A percentile compares a stretch with the other conserved stretches of the same genome.
These are phyloP conservation scores for Benitochromis conjunctus DNA, from an alignment of 2,113 vertebrate genomes.

Conservation along the genomic window DNA sequence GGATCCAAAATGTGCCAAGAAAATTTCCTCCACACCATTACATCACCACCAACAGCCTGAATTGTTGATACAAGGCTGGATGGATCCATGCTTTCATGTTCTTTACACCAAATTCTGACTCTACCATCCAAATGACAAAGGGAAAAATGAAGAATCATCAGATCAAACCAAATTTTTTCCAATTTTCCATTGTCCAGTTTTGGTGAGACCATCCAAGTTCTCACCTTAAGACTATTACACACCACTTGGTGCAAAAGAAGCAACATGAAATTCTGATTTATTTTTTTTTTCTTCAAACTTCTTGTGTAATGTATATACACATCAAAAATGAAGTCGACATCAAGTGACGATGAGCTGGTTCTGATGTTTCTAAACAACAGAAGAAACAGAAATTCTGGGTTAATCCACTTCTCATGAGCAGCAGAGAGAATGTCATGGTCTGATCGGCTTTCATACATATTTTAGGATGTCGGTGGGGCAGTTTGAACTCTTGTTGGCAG, in stretches of 20 bases:
- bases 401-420: background rate
- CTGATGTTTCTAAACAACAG: background rate
- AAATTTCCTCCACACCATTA: background rate
- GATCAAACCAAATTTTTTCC: background rate
- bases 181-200: background rate
- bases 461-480: background rate
- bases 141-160: background rate
- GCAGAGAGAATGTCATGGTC: background rate
- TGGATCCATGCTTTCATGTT: background rate
- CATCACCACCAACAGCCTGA: background rate
- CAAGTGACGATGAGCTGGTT: background rate
- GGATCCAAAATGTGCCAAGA: background rate
- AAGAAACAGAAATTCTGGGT: background rate
- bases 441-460: background rate
- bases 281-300: background rate
- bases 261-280: background rate
- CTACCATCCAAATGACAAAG: background rate
- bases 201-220: background rate
- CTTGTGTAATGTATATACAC: background rate
- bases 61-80: background rate
- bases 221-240: background rate
- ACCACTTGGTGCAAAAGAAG: background rate
- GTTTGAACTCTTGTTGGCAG: background rate
- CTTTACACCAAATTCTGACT: background rate
- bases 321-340: background rate